phyloP scores from a whole-genome alignment of 2,797 vertebrate genomes.

The Coregonus ussuriensis region DNA sequence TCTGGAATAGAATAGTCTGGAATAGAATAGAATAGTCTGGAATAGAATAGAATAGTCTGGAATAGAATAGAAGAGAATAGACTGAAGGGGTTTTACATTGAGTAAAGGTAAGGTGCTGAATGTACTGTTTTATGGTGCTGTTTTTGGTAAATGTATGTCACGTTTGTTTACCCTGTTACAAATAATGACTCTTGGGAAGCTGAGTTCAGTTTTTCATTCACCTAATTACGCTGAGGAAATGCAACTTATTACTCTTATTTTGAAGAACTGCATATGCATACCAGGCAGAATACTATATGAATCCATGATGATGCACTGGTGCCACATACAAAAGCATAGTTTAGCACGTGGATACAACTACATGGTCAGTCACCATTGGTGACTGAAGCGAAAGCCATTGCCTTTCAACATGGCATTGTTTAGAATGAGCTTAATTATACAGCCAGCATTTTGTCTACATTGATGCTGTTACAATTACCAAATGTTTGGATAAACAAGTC shows the following conservation, averaged over 20 bases:
- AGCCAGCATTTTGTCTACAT: too few relatives aligned
- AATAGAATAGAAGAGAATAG: background rate
- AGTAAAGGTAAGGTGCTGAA: background rate
- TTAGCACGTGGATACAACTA: too few relatives aligned
- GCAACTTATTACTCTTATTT: background rate
- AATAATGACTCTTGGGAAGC: background rate
- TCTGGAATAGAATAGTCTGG: background rate
- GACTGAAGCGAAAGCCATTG: too few relatives aligned
- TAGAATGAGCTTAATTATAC: too few relatives aligned
- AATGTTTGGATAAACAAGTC: too few relatives aligned
- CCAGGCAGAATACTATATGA: too few relatives aligned
- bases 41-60: background rate
- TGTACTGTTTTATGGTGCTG: background rate
- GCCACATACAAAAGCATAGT: too few relatives aligned
- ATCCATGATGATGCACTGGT: too few relatives aligned
- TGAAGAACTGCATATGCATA: background rate
- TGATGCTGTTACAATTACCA: too few relatives aligned
- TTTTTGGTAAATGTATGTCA: background rate
- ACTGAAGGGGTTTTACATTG: background rate
- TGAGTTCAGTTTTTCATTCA: background rate
- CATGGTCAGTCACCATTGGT: too few relatives aligned
- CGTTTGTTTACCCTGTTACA: background rate
- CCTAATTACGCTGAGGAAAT: background rate
- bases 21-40: background rate
- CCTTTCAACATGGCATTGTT: too few relatives aligned